A percentile compares a stretch with the other conserved stretches of the same genome.
These are phyloP conservation scores for Pammene fasciana DNA, from an alignment of 2,888 invertebrate species.

Conservation along the genomic window DNA sequence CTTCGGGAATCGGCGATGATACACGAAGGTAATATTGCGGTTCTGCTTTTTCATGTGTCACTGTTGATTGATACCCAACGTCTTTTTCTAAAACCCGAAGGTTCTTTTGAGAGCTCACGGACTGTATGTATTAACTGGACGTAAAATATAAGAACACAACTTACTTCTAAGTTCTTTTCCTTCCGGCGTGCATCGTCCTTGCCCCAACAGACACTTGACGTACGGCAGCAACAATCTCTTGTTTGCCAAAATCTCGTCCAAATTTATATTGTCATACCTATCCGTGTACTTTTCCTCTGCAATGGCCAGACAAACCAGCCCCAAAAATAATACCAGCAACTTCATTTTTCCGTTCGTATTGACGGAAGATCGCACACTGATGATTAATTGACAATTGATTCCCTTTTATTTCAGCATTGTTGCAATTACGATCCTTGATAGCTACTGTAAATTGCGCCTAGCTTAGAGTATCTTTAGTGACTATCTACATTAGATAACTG, in stretches of 20 bases:
- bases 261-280: slow-evolving; percentile 85
- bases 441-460: not conserved
- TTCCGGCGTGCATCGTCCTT: slow-evolving; percentile 84
- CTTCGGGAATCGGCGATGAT: too few species aligned
- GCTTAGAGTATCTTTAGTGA: too few species aligned
- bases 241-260: slow-evolving; percentile 85
- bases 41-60: too few species aligned
- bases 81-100: too few species aligned
- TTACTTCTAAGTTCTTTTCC: slow-evolving; percentile 85
- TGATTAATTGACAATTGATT: slow-evolving; percentile 9
- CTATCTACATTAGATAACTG: not conserved
- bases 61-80: too few species aligned
- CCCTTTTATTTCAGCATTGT: slow-evolving; percentile 21
- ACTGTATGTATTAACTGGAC: too few species aligned
- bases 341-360: slow-evolving; percentile 52
- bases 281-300: slow-evolving; percentile 68
- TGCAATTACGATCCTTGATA: slow-evolving; percentile 22
- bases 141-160: slow-evolving; percentile 41
- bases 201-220: slow-evolving; percentile 84
- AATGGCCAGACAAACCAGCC: slow-evolving; percentile 34
- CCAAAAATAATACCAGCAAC: slow-evolving; percentile 34
- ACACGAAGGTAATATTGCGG: too few species aligned
- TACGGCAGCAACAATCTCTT: slow-evolving; percentile 85
- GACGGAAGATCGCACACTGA: slow-evolving; percentile 8
- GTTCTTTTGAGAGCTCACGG: too few species aligned